Percentiles rank a stretch among this genome's conserved stretches.
Evolutionary conservation across 2,888 invertebrate genomes (phyloP).

Genomic region (Drosophila greeni): DNA sequence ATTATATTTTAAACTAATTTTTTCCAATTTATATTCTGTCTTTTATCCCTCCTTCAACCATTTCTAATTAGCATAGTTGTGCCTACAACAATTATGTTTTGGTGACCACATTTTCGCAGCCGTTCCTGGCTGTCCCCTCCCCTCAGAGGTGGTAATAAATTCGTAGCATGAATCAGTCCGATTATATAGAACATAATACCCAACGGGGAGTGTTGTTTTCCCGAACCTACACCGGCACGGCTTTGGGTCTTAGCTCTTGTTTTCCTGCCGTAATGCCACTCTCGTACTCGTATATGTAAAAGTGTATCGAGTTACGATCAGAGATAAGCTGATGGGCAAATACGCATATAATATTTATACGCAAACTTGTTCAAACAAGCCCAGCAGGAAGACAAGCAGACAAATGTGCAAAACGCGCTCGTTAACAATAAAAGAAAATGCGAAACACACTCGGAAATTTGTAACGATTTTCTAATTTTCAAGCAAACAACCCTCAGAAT

Average conservation of each 20-base stretch:
- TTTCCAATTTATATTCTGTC: neutral
- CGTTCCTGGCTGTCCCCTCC: neutral
- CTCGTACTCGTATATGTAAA: constrained; percentile 22
- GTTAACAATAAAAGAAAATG: constrained; percentile 55
- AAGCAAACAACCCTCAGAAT: constrained; percentile 65
- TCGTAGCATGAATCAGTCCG: constrained; percentile 33
- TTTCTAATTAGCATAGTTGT: constrained; percentile 65
- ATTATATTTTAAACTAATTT: neutral
- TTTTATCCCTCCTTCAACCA: neutral
- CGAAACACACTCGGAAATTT: constrained; percentile 56
- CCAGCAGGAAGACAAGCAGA: constrained; percentile 49
- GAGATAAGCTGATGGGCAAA: constrained; percentile 78
- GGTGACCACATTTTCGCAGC: constrained; percentile 55
- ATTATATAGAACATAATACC: constrained; percentile 69
- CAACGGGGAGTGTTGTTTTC: constrained; percentile 26
- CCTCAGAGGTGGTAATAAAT: neutral
- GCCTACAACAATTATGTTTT: constrained; percentile 66
- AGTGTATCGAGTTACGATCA: constrained; percentile 78
- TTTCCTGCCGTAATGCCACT: constrained; percentile 29
- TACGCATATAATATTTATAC: constrained; percentile 73
- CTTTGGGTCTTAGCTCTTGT: constrained; percentile 22
- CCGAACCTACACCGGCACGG: constrained; percentile 37
- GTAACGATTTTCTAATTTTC: constrained; percentile 77
- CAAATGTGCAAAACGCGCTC: constrained; percentile 54
- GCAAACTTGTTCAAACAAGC: constrained; percentile 73